These are phyloP conservation scores for Botia almorhae DNA, from an alignment of 2,797 vertebrate species.

Conservation along the genomic window DNA sequence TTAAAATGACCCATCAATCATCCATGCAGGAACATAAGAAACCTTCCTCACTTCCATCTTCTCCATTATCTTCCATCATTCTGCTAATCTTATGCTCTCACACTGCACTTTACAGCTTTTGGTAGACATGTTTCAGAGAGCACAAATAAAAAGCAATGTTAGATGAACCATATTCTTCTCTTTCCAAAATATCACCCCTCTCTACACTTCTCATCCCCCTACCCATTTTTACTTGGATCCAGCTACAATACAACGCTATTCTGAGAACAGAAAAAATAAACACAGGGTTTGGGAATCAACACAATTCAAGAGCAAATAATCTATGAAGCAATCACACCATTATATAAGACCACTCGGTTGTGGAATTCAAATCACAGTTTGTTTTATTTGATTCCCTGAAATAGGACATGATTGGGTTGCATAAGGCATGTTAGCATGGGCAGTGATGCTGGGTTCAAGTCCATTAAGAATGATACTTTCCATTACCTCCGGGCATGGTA, in stretches of 20 bases:
- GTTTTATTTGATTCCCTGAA: conserved; percentile 76
- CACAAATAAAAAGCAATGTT: not conserved
- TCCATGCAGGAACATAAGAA: not conserved
- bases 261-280: conserved; percentile 85
- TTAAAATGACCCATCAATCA: not conserved
- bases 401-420: conserved; percentile 74
- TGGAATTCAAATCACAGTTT: conserved; percentile 74
- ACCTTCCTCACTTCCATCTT: not conserved
- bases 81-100: not conserved
- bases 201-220: not conserved
- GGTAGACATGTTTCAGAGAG: conserved; percentile 16
- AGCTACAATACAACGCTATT: conserved; percentile 67
- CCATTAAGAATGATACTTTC: conserved; percentile 17
- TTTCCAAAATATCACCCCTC: conserved; percentile 13
- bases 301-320: conserved; percentile 73
- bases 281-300: conserved; percentile 82
- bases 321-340: conserved; percentile 75
- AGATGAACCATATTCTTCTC: conserved; percentile 28
- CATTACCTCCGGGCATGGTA: conserved; percentile 19
- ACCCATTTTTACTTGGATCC: conserved; percentile 42
- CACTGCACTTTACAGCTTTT: not conserved
- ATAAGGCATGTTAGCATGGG: conserved; percentile 61
- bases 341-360: conserved; percentile 74
- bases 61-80: conserved; percentile 7
- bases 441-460: conserved; percentile 33